Evolutionary conservation across 2,113 vertebrate genomes (phyloP).

Genomic region (Danio rerio): DNA sequence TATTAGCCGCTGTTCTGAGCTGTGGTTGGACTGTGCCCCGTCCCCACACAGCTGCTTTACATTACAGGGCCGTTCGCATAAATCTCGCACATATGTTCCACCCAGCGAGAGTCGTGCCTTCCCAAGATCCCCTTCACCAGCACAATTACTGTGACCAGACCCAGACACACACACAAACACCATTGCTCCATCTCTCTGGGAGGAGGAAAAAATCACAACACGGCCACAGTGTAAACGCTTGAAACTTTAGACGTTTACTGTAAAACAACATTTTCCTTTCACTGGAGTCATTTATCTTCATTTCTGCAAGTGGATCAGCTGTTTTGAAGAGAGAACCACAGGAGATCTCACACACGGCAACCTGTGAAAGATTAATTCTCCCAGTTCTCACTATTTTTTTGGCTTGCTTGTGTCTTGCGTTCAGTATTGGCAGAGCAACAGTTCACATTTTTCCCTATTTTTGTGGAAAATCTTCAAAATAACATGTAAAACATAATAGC

Average conservation of each 20-base stretch:
- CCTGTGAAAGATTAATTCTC: background rate
- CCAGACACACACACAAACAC: slow-evolving; percentile 32
- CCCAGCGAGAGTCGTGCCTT: slow-evolving; percentile 76
- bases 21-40: slow-evolving; percentile 65
- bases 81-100: slow-evolving; percentile 79
- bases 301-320: slow-evolving; percentile 23
- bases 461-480: too few relatives aligned
- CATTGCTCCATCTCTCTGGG: slow-evolving; percentile 10
- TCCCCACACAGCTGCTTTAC: slow-evolving; percentile 74
- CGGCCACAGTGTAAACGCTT: slow-evolving; percentile 50
- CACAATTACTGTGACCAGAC: slow-evolving; percentile 71
- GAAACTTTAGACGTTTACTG: slow-evolving; percentile 60
- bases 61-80: slow-evolving; percentile 70
- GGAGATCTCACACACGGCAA: slow-evolving; percentile 8
- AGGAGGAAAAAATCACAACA: slow-evolving; percentile 23
- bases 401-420: too few relatives aligned
- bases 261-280: slow-evolving; percentile 43
- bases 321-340: slow-evolving; percentile 18
- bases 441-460: too few relatives aligned
- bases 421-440: too few relatives aligned
- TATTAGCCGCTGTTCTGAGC: slow-evolving; percentile 69
- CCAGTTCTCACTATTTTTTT: background rate
- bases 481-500: too few relatives aligned
- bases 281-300: slow-evolving; percentile 32
- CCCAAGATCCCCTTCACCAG: slow-evolving; percentile 77